Evolutionary conservation across 2,113 vertebrate species (phyloP), one percentile per base, ranked within the genome.

Genomic region (Thunnus thynnus): DNA sequence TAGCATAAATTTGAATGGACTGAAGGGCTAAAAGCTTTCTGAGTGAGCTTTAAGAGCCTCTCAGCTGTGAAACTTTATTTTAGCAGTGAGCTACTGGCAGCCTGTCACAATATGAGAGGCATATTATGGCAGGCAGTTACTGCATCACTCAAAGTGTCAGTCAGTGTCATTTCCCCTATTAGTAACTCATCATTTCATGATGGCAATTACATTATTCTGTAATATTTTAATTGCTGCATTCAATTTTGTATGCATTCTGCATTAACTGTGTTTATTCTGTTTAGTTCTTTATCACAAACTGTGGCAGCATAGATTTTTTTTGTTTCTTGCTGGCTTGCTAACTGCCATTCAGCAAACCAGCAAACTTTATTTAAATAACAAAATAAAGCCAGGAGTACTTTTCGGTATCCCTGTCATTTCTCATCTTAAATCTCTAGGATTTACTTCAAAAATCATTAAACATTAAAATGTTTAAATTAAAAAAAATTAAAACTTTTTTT

Each of bases 111-210:
- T 18, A 51, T 47, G 20, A 68, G 67, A 32, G 32, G 30, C 7
- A 5, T 68, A 36, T 62, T 54, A 52, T 70, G 36, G 44, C 57
- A 63, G 57, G 22, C 18, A 27, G 41, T 62, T 75, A 6, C 18
- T 54, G 36, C 56, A 67, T 46, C 72, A 25, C 11, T 79, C 58
- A 57, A 20, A 46, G 36, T 66, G 50, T 56, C 76, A 41, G 25
- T 79, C 58, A 67, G 3, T 22, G 47, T 80, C 47, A 22, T 54
- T 44, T 20, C 46, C 22, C 17, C 44, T 44, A 20, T 65, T 47
- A 51, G 46, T 20, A 30, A 54, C 30, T 68, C 22, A 52, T 61
- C 13, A 55, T 36, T 68, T 68, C 1, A 68, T 25, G 32, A 68
- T 16, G 7, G 30, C 10, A 22, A 25, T 47, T 3, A 2, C 13